A percentile compares a stretch with the other conserved stretches of the same genome.
Evolutionary conservation across 37 sponge, comb jelly and placozoan genomes (phyloP).

Genomic region (Amphimedon queenslandica): DNA sequence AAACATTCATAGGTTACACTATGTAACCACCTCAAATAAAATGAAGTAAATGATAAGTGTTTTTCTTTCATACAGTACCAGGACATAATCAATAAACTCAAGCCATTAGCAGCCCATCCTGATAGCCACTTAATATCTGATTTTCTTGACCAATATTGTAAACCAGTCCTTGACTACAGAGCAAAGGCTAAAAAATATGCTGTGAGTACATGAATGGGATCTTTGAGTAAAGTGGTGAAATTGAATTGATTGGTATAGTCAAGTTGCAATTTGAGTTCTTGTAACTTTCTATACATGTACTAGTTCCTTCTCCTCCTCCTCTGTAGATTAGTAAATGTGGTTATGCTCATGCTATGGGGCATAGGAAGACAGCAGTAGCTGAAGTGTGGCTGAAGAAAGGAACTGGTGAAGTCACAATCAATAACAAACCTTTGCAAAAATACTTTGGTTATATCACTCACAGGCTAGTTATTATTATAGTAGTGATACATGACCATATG

Average conservation of each 20-base stretch:
- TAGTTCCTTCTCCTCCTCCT: not conserved
- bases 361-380: constrained; percentile 57
- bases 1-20: no score
- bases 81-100: constrained; percentile 32
- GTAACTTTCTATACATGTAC: not conserved
- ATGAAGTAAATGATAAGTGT: not conserved
- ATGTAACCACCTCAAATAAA: not conserved
- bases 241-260: no score
- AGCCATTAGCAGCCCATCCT: constrained; percentile 2
- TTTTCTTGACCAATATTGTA: constrained; percentile 39
- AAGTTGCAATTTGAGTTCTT: no score
- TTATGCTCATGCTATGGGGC: constrained; percentile 18
- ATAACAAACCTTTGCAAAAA: constrained; percentile 25
- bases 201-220: no score
- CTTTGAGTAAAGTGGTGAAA: no score
- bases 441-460: no score
- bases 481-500: no score
- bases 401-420: constrained; percentile 42
- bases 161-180: constrained; percentile 1
- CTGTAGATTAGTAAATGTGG: not conserved
- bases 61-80: constrained; percentile 18
- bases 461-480: no score
- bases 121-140: not conserved
- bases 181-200: no score
- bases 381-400: constrained; percentile 44